Evolutionary conservation across 2,797 vertebrate species (phyloP).

Genomic region (Anolis apletophallus): DNA sequence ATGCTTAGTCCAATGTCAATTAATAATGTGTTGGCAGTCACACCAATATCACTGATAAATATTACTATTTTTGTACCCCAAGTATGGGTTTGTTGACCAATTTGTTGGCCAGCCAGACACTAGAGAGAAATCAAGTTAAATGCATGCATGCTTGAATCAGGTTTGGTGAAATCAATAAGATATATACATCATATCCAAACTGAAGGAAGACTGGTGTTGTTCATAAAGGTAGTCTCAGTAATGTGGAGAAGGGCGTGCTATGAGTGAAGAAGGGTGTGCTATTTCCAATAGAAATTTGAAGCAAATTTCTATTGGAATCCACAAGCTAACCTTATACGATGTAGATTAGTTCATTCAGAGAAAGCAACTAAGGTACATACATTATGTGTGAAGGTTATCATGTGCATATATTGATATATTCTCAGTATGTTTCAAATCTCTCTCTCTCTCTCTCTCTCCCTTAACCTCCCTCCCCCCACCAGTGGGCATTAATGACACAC

Average conservation of each 20-base stretch:
- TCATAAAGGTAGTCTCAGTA: neutral
- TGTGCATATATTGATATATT: conserved; percentile 11
- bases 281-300: too few species aligned
- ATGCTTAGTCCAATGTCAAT: neutral
- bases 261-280: neutral
- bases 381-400: conserved; percentile 19
- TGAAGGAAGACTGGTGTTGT: too few species aligned
- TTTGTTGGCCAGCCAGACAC: neutral
- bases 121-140: neutral
- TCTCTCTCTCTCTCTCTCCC: neutral
- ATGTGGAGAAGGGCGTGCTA: neutral
- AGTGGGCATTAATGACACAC: conserved; percentile 67
- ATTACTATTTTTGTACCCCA: neutral
- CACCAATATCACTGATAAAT: too few species aligned
- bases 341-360: neutral
- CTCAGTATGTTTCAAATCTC: conserved; percentile 38
- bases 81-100: neutral
- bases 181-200: neutral
- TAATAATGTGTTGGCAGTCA: neutral
- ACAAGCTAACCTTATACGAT: neutral
- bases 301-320: neutral
- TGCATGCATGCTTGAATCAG: neutral
- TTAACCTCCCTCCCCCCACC: neutral
- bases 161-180: neutral
- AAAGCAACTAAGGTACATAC: neutral